These are phyloP conservation scores for Kryptopterus vitreolus DNA, from an alignment of 2,797 vertebrate genomes.

Conservation along the genomic window DNA sequence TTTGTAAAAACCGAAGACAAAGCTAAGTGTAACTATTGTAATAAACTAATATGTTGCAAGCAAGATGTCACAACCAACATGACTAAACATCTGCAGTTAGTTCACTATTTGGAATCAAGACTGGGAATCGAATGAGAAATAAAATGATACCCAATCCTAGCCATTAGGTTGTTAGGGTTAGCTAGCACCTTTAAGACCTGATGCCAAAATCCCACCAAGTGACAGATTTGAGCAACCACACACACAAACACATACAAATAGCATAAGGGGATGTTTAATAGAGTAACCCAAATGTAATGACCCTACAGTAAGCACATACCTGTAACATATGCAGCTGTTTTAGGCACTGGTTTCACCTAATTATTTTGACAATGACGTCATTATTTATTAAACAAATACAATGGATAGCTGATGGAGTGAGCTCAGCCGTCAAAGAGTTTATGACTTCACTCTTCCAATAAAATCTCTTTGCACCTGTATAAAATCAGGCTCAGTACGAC, in stretches of 20 bases:
- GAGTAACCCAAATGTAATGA: neutral
- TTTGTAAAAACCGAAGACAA: too few relatives aligned
- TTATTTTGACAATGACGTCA: neutral
- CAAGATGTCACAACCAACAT: too few relatives aligned
- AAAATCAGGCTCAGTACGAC: neutral
- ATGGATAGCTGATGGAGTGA: neutral
- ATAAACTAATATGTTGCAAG: too few relatives aligned
- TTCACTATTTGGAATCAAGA: too few relatives aligned
- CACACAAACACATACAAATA: neutral
- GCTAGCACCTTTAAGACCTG: slow-evolving; percentile 8
- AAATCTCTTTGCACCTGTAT: neutral
- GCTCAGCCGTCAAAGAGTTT: neutral
- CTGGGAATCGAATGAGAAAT: too few relatives aligned
- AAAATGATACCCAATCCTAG: too few relatives aligned
- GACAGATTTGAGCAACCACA: neutral
- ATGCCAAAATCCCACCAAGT: slow-evolving; percentile 4
- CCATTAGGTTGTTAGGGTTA: neutral
- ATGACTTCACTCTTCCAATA: neutral
- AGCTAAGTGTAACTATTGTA: too few relatives aligned
- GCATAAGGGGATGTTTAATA: neutral
- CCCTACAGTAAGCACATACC: neutral
- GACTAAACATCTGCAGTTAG: too few relatives aligned
- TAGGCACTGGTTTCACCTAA: neutral
- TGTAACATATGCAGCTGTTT: neutral
- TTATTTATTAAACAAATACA: neutral